Evolutionary conservation across 2,113 vertebrate species (phyloP), one percentile per base, ranked within the genome.

Genomic region (Microtus richardsoni): DNA sequence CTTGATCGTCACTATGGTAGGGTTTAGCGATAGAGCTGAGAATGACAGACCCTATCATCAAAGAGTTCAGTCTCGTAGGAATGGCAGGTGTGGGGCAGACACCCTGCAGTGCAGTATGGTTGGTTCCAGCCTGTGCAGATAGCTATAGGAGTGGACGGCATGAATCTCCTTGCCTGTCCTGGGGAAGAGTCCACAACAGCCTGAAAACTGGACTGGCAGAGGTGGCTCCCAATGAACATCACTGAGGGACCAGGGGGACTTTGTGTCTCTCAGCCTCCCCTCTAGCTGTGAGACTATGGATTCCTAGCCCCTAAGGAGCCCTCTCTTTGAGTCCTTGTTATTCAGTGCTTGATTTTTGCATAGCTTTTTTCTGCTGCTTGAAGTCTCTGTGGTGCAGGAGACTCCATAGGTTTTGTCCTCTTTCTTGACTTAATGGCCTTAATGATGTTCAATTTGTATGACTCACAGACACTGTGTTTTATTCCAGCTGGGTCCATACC

Each of bases 281-380:
- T 91, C 74, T 84, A 24, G 58, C 39, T 86, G 39, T 64, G 85
- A 83, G 36, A 66, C 41, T 9, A 22, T 77, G 49, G 62, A 9
- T 79, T 6, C 86, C 80, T 88, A 41, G 13, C 7, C n/a, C n/a
- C 30, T 24, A 73, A 68, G 49, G 41, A 80, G 28, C 64, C 87
- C 13, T 64, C 28, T 58, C 75, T 96, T 94, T 71, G 64, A 13
- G 77, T 97, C 80, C 24, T 44, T 92, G 30, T 52, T 86, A 39
- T 64, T 79, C 54, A 64, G 0, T 39, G 30, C 78, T 79, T 19
- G 39, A 33, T 28, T 70, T 91, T 26, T 83, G 44, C n/a, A 62
- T 62, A 14, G 82, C 78, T 84, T 7, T 58, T 85, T 91, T 82
- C 58, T 22, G 30, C 24, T 77, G 44, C 70, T 84, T 79, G 58